Evolutionary conservation across 2,113 vertebrate genomes (phyloP).

Genomic region (Ploceus nigricollis): DNA sequence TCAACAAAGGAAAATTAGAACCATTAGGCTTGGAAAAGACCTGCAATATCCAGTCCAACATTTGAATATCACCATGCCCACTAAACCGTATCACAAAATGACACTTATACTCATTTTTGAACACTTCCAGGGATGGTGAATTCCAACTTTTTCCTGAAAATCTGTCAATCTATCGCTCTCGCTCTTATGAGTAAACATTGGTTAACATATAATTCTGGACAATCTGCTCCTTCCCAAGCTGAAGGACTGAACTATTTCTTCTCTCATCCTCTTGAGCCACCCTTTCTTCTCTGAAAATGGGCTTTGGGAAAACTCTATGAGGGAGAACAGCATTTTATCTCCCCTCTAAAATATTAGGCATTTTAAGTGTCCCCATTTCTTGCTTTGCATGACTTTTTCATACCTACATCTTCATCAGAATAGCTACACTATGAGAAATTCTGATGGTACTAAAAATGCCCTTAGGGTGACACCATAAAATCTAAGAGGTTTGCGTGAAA

Average conservation of each 20-base stretch:
- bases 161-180: not conserved
- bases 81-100: not conserved
- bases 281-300: not conserved
- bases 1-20: not conserved
- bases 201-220: not conserved
- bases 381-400: not conserved
- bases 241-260: not conserved
- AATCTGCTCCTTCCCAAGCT: not conserved
- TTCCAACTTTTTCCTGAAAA: not conserved
- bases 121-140: not conserved
- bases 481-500: not conserved
- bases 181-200: not conserved
- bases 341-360: not conserved
- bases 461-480: not conserved
- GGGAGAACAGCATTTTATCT: not conserved
- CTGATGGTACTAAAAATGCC: not conserved
- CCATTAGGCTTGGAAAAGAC: not conserved
- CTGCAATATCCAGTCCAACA: not conserved
- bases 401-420: not conserved
- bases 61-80: not conserved
- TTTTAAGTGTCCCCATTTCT: not conserved
- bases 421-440: not conserved
- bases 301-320: not conserved
- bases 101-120: not conserved
- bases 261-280: not conserved